Evolutionary conservation across 2,888 invertebrate species (phyloP), one percentile per base, ranked within the genome.

Genomic region (Strigamia crassipes): DNA sequence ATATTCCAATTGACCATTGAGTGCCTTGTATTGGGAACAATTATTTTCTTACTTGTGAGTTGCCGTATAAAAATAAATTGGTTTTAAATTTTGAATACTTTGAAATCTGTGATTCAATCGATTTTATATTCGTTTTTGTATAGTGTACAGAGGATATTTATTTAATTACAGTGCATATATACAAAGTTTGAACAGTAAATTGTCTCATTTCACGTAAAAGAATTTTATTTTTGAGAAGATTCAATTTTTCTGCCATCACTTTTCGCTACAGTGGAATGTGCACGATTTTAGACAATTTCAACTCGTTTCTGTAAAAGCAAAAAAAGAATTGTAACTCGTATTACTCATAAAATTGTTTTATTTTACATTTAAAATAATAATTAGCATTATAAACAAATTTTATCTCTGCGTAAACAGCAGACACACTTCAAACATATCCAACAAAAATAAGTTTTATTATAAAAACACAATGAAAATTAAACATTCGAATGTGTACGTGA

Each of bases 71-170:
- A 61, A 61, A 61, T 61, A 61, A 61, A 61, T 61, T 61, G 61
- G 18, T 61, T 61, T 61, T 61, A 61, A 61, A 61, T 61, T 21
- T 61, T 61, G 18, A 18, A 61, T 3, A 61, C 18, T 61, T 61
- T 21, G 18, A 61, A n/a, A 21, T 61, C 61, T 12, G 18, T 61
- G 21, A 61, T 61, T 61, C 18, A 61, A 61, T n/a, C 21, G 21
- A 61, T 18, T 61, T 61, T 61, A 42, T 42, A 42, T 61, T 61
- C 6, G 18, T 61, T 61, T 42, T 61, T 61, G 15, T 61, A 61
- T 61, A 61, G 15, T 61, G 61, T 61, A 61, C 61, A 61, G 18
- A 21, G 21, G 61, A 61, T 61, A 61, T 61, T 61, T 61, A 61
- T 61, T n/a, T 61, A 18, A 18, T 61, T 61, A 2, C 9, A 61